Evolutionary conservation across 2,797 vertebrate species (phyloP).

Genomic region (Chelon auratus): DNA sequence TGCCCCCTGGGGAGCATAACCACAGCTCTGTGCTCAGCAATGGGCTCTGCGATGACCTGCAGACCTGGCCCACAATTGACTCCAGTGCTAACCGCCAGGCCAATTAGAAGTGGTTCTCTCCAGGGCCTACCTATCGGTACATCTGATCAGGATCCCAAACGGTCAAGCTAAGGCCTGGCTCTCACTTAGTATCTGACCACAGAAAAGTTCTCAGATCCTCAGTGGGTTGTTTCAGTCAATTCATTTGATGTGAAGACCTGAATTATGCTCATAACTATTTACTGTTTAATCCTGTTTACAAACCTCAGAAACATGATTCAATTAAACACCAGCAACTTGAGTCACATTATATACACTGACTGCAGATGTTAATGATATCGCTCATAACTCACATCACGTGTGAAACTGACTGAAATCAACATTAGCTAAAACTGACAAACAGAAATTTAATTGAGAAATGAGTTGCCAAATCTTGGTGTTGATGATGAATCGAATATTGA

Average conservation of each 20-base stretch:
- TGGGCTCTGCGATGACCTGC: conserved; percentile 48
- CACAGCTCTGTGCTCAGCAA: conserved; percentile 43
- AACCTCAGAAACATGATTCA: background rate
- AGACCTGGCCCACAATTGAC: conserved; percentile 66
- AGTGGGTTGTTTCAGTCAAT: conserved; percentile 14
- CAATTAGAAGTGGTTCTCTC: conserved; percentile 70
- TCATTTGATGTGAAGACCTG: conserved; percentile 6
- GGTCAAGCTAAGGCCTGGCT: conserved; percentile 33
- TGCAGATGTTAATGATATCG: too few relatives aligned
- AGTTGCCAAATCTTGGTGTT: too few relatives aligned
- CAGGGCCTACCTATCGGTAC: conserved; percentile 51
- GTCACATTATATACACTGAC: too few relatives aligned
- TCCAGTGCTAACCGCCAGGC: conserved; percentile 65
- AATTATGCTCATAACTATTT: background rate
- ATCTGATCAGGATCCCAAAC: conserved; percentile 58
- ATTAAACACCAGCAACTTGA: background rate
- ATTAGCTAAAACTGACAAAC: background rate
- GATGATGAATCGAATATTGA: too few relatives aligned
- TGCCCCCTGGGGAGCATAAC: conserved; percentile 40
- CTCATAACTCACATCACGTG: background rate
- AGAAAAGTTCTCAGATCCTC: conserved; percentile 8
- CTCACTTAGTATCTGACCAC: conserved; percentile 29
- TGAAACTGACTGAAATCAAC: background rate
- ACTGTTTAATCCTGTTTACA: background rate
- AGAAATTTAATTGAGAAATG: too few relatives aligned